Base-by-base conservation (phyloP, 2,113 vertebrate species). In the Periophthalmodon schlosseri region DNA sequence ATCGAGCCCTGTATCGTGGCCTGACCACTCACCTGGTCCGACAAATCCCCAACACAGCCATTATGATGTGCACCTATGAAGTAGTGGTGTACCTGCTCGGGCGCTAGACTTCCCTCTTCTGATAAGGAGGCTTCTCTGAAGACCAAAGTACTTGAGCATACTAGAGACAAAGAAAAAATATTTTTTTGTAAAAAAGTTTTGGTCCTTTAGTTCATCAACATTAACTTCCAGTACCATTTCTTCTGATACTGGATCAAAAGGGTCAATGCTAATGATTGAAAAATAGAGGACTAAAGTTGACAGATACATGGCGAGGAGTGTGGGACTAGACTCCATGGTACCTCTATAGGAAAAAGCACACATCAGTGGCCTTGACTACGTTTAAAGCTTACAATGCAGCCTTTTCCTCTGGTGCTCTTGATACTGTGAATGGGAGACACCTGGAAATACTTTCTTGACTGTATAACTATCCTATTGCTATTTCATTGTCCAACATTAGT, bases 41-140 rank as follows among this genome's bases (percentile, higher is more conserved):
- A 91, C 97, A 99, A 92, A 99, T 99, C 86, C 98, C 97, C 80
- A 99, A 99, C 93, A 98, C 97, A 0, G 97, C 97, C 86, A 98
- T 99, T 85, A 96, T 99, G 97, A 99, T 99, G 97, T 96, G 95
- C 87, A 99, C 98, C 80, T 99, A 98, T 68, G 98, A 99, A 92
- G 82, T 99, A 86, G 97, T 99, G 82, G 96, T 99, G 78, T 98
- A 98, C 94, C 92, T 99, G 64, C 95, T 99, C 0, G 93, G 95
- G 74, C 93, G 95, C 93, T 98, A 98, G 94, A 89, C 28, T 34
- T 12, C 49, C 75, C 69, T 78, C 69, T 58, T 72, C 49, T 9
- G 46, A 66, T 71, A 24, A 84, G n/a, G 1, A 4, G 52, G 57
- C 71, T 24, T 77, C 68, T 73, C 15, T 81, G 81, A 94, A 95